These are phyloP conservation scores for Sebastes variabilis DNA, from an alignment of 2,797 vertebrate species.

Conservation along the genomic window DNA sequence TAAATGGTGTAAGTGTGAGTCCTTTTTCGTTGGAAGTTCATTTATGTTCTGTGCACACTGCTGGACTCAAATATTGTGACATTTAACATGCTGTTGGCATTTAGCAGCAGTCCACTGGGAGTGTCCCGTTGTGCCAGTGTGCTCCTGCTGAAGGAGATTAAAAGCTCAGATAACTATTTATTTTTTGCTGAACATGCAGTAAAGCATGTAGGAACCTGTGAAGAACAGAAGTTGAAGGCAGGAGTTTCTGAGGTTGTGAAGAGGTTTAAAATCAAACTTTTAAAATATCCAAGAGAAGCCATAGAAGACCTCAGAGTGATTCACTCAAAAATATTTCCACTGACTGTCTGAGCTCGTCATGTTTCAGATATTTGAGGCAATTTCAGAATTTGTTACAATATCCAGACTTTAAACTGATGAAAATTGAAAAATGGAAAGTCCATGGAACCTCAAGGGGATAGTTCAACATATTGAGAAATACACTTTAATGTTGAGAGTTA, in stretches of 20 bases:
- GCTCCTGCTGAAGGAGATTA: slow-evolving; percentile 10
- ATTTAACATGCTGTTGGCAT: slow-evolving; percentile 25
- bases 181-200: slow-evolving; percentile 2
- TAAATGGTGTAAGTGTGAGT: background rate
- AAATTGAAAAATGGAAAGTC: background rate
- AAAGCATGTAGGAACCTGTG: slow-evolving; percentile 13
- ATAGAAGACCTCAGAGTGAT: accelerated
- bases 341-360: background rate
- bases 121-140: background rate
- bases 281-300: background rate
- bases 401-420: background rate
- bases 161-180: background rate
- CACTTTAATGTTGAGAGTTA: background rate
- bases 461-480: background rate
- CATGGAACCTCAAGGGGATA: background rate
- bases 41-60: background rate
- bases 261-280: background rate
- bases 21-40: background rate
- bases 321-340: background rate
- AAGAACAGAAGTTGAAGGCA: background rate
- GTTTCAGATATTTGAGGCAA: background rate
- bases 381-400: background rate
- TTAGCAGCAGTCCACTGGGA: background rate
- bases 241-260: background rate
- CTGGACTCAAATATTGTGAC: slow-evolving; percentile 7